Base-by-base conservation (phyloP, 2,113 vertebrate genomes). In the Poecile atricapillus region DNA sequence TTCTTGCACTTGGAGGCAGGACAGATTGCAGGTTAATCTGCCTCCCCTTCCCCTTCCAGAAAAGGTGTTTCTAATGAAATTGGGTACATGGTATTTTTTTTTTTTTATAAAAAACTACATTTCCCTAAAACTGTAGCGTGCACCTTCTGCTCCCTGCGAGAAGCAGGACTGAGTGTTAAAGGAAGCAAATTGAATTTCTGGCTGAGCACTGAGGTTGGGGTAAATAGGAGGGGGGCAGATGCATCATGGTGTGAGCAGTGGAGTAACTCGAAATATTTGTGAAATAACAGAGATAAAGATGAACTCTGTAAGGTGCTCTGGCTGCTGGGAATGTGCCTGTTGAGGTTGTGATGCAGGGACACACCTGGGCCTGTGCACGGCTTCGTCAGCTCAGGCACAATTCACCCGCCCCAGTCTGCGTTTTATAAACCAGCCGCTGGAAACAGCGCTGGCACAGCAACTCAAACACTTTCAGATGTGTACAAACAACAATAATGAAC, bases 391-490 rank as follows among this genome's bases (percentile, higher is more conserved):
- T 59, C 41, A 5, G 43, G 22, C 64, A 4, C 47, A 16, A 23
- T 74, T 65, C 64, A 52, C n/a, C 55, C 53, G 2, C 76, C 68
- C 56, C 21, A 35, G 17, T 24, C 55, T 53, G 8, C 47, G n/a
- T 35, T 86, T 91, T 56, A 50, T 39, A 35, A 87, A 63, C 55
- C 83, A 15, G 41, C 23, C n/a, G 68, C 94, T 79, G 94, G 17
- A 83, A 85, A 24, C 60, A 13, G 83, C 63, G 4, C 84, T 6
- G 35, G 5, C 65, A 21, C 27, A 41, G 82, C 75, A 23, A 60
- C 81, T 79, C 87, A 94, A 96, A 92, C 70, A 31, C 93, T 97
- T 95, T 94, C 97, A 97, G 95, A 94, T 97, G 92, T 92, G 89
- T 96, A 94, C 83, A 93, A 95, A 95, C 87, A 96, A 79, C 92